Base-by-base conservation (phyloP, 1,140 invertebrate genomes). In the Scaptodrosophila lebanonensis region DNA sequence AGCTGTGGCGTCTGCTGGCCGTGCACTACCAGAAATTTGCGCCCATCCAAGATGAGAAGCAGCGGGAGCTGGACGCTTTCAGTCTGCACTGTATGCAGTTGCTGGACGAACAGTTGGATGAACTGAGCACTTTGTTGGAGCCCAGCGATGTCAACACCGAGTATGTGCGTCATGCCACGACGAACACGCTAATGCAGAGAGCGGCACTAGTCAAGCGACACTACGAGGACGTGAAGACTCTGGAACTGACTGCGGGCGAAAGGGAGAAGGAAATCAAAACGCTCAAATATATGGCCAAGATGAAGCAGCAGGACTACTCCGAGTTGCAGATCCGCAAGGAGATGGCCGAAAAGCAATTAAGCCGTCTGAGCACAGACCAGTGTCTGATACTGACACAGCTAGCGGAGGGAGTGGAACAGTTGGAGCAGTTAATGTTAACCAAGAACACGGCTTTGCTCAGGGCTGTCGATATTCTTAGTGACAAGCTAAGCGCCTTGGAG, bases 281-380 rank as follows among this genome's bases (percentile, higher is more conserved):
- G 70, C 88, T 97, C 0, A 93, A 93, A 87, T 92, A 94, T 72
- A 88, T 91, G 16, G 85, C 98, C 2, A 94, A 96, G 87, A 89
- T 89, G 15, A 98, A 98, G 88, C 95, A 97, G 88, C 96, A 98
- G 82, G 97, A 98, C 87, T 86, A 97, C 27, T 96, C 95, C 27
- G 95, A 98, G 88, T 94, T 97, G 91, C 93, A 93, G 62, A 92
- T 99, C 18, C 89, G 97, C 8, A 93, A 96, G 70, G 96, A 98
- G 82, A 89, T 98, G 54, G 93, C 95, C 2, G 98, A 99, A 86
- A 96, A 97, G 86, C 96, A 97, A 85, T 86, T 98, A 40, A 91
- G 93, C 5, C 93, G 92, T 12, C 92, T 94, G 0, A 92, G 92
- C 13, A 92, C 94, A 63, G 96, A 98, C 70, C 91, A 93, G 13